Evolutionary conservation across 1,140 invertebrate species (phyloP), one percentile per base, ranked within the genome.

Genomic region (Euwallacea similis): DNA sequence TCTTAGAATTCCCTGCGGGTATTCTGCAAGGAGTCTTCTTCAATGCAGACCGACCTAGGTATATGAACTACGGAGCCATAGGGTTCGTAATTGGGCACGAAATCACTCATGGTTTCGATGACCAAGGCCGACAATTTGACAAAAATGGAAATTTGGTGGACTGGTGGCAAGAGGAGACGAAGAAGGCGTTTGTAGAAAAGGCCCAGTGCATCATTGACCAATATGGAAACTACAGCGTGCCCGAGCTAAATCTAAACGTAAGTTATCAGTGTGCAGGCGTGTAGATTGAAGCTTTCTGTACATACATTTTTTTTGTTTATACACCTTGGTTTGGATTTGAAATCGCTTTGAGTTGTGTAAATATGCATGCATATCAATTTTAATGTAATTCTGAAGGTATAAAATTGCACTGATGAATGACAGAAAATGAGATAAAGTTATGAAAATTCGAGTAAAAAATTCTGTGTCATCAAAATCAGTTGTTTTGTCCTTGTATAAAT

Each of bases 81-180:
- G 89, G 89, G 21, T 89, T 87, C 75, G 86, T 90, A 10, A 89
- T 91, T 81, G 89, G 85, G 7, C 85, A 86, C 70, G 85, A 86
- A 80, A 85, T 86, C n/a, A 85, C 84, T 7, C 85, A 86, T 59
- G 84, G 83, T 9, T 97, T 97, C 79, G 95, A 97, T 82, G 93
- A 96, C 80, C 90, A 93, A 81, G 92, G 92, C 50, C 87, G 94
- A 15, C 93, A 96, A 84, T 97, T 94, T 78, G 94, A 97, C 81
- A 91, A 93, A 71, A 87, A 94, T 59, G 96, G 96, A 44, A 95
- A 90, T 87, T 86, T 83, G 56, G 77, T 78, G 0, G 78, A 81
- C 72, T 89, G 88, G 88, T 90, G 89, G 88, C 82, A 85, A 69
- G 73, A 75, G 15, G 74, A 73, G 33, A 82, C 81, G 2, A 75